Conservation (phyloP, 2,113 vertebrate genomes). For the Junco hyemalis region DNA sequence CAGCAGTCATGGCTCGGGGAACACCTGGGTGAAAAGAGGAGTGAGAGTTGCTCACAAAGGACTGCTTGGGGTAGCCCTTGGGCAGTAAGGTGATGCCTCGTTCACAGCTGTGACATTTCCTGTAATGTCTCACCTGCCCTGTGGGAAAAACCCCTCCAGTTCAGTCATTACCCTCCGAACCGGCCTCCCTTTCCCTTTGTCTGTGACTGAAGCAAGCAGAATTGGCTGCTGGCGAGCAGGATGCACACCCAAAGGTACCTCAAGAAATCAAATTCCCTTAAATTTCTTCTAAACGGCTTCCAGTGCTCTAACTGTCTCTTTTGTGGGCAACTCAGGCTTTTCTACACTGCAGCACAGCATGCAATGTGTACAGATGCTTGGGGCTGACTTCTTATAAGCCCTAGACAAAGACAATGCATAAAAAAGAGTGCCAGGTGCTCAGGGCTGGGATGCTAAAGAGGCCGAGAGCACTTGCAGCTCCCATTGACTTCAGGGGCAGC, state of each 20-base stretch:
- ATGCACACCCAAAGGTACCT: background rate
- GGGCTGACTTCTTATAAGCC: background rate
- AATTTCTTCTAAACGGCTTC: background rate
- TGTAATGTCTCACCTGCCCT: background rate
- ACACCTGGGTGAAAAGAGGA: background rate
- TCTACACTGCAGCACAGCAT: background rate
- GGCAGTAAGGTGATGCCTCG: background rate
- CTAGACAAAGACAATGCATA: rapidly evolving
- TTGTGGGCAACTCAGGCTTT: background rate
- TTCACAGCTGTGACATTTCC: background rate
- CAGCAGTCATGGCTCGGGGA: background rate
- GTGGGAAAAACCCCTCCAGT: background rate
- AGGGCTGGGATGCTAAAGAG: background rate
- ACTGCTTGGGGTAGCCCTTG: background rate
- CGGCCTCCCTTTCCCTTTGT: background rate
- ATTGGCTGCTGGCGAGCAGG: background rate
- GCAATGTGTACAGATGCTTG: background rate
- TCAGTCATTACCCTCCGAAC: background rate
- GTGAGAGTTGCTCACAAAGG: background rate
- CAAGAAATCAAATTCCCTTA: background rate
- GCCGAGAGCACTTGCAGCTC: background rate
- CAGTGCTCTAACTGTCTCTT: background rate
- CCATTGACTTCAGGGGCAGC: background rate
- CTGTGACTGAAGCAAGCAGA: background rate
- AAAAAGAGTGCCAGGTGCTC: background rate